Conservation (phyloP, 2,113 vertebrate species). For the Tenrec ecaudatus region DNA sequence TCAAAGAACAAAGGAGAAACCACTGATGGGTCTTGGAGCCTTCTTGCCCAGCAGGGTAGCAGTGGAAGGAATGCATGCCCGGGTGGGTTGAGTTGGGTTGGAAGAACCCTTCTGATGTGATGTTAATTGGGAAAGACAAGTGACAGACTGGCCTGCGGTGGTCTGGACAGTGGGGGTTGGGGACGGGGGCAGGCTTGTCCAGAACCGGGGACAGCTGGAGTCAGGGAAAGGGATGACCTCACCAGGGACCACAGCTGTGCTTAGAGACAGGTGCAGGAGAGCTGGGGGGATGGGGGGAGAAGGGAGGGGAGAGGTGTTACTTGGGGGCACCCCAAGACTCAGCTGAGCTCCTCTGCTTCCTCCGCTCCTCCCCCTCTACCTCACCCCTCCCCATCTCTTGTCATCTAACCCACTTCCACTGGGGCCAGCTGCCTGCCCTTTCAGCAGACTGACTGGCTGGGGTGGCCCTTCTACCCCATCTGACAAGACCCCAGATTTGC, state of each 20-base stretch:
- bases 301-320: not conserved
- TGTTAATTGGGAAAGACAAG: slow-evolving; percentile 4
- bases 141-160: not conserved
- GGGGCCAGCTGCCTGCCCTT: not conserved
- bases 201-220: slow-evolving; percentile 50
- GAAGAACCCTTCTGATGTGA: slow-evolving; percentile 20
- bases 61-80: not conserved
- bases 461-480: not conserved
- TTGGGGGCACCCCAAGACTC: not conserved
- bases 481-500: not conserved
- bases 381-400: slow-evolving; percentile 6
- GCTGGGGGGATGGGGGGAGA: not conserved
- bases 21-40: not conserved
- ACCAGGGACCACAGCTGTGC: slow-evolving; percentile 16
- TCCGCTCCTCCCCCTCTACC: not conserved
- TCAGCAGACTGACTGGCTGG: not conserved
- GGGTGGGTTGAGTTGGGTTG: not conserved
- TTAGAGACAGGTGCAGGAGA: slow-evolving; percentile 68
- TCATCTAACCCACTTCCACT: slow-evolving; percentile 1
- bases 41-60: not conserved
- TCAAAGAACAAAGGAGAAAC: not conserved
- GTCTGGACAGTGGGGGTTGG: not conserved
- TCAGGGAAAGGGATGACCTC: slow-evolving; percentile 62
- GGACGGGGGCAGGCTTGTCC: not conserved
- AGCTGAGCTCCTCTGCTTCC: not conserved